phyloP scores from a whole-genome alignment of 2,888 invertebrate genomes.

The Pristionchus entomophagus region DNA sequence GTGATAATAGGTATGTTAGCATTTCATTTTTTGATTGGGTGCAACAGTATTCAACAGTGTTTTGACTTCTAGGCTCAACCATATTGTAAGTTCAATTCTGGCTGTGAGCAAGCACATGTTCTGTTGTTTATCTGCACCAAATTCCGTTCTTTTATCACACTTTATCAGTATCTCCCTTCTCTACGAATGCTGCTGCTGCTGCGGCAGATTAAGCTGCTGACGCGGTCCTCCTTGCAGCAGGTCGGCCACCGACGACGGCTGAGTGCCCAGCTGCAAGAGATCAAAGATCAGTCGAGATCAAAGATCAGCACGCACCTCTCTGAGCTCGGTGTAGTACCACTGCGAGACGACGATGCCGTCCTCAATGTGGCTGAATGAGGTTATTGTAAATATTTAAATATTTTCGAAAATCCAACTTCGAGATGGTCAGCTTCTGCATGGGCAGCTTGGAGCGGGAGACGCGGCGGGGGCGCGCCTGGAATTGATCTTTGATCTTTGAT shows the following conservation, averaged over 20 bases:
- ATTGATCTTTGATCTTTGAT: neutral
- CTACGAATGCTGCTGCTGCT: neutral
- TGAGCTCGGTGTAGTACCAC: slow-evolving; percentile 40
- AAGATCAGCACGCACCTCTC: slow-evolving; percentile 21
- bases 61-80: no score
- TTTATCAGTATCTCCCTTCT: slow-evolving; percentile 7
- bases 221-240: slow-evolving; percentile 32
- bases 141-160: slow-evolving; percentile 23
- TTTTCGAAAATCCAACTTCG: neutral
- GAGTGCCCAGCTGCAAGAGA: slow-evolving; percentile 20
- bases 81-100: no score
- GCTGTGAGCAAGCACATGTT: no score
- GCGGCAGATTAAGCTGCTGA: slow-evolving; percentile 28
- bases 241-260: slow-evolving; percentile 32
- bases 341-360: slow-evolving; percentile 41
- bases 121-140: no score
- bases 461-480: neutral
- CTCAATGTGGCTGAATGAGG: slow-evolving; percentile 21
- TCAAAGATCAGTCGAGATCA: slow-evolving; percentile 14
- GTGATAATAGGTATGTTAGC: no score
- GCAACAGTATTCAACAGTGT: no score
- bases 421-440: slow-evolving; percentile 37
- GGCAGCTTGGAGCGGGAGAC: slow-evolving; percentile 30
- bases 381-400: neutral
- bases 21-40: no score